phyloP scores from a whole-genome alignment of 2,797 vertebrate species.

The Pagetopsis macropterus region DNA sequence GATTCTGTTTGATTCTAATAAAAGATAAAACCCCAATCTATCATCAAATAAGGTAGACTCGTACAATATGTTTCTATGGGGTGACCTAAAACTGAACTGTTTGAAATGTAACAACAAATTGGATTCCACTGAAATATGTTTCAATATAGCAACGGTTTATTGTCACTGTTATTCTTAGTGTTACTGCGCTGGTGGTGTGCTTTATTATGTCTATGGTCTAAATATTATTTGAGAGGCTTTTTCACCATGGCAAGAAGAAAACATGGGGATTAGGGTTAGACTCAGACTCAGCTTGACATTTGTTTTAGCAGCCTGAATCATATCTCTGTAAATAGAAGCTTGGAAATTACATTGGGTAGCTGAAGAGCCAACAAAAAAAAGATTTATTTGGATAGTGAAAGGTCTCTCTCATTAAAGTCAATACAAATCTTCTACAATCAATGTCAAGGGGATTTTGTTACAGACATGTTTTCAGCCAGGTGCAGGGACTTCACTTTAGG shows the following conservation, averaged over 20 bases:
- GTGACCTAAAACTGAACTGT: slow-evolving; percentile 6
- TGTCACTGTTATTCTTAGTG: not conserved
- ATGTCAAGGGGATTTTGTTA: not conserved
- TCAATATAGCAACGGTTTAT: not conserved
- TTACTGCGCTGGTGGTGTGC: not conserved
- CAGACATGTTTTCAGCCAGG: not conserved
- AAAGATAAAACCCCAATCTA: not conserved
- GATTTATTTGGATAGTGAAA: not conserved
- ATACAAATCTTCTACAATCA: too few species aligned
- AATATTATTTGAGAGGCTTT: slow-evolving; percentile 2
- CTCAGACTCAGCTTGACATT: not conserved
- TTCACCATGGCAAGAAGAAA: not conserved
- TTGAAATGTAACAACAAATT: slow-evolving; percentile 4
- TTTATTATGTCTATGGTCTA: not conserved
- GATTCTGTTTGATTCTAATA: not conserved
- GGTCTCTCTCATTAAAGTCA: not conserved
- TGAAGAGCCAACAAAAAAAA: not conserved
- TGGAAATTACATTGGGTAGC: not conserved
- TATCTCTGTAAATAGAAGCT: not conserved
- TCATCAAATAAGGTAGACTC: not conserved
- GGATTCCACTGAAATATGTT: slow-evolving; percentile 3
- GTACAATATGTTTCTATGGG: not conserved
- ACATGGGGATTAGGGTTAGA: not conserved
- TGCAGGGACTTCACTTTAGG: not conserved
- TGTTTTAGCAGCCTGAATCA: not conserved